Base-by-base conservation (phyloP, 2,888 invertebrate genomes). In the Xanthorhoe designata region DNA sequence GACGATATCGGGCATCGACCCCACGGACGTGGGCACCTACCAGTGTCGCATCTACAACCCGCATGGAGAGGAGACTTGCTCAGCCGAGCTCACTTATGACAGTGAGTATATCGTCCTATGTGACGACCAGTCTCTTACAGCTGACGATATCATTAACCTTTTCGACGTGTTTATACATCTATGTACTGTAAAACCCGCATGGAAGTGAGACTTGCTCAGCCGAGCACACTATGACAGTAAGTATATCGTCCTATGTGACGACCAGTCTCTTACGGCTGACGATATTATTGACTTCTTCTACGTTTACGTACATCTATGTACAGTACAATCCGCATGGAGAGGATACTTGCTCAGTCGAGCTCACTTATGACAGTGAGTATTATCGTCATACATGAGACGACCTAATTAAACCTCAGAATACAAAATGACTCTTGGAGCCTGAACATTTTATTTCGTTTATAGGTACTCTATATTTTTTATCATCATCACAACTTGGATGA, bases 281-380 rank as follows among this genome's bases (percentile, higher is more conserved):
- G 55, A 96, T 99, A 75, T 94, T 71, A 96, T 97, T 0, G 96
- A 96, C 80, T 96, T 96, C 52, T 94, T 95, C 61, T 99, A 99
- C 88, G 95, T 97, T 0, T 99, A 98, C 60, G 95, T 96, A 67
- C 99, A 98, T 91, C 95, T 95, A 56, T 96, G 98, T 80, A 76
- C 96, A 98, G 66, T 96, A 94, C 85, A 98, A 98, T 90, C 96
- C 96, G 8, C 96, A 97, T 80, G 98, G 98, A 0, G 96, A 97
- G 78, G 98, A 96, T 67, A 94, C 94, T 18, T 98, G 98, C 82
- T 95, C 95, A 66, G 97, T 97, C 0, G 95, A 96, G 56, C 95
- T 98, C 65, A 95, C 96, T n/a, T 97, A 97, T 77, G 97, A 98
- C 81, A 96, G 97, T 97, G 82, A 94, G 95, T 63, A 35, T 24